Conservation (phyloP, 2,113 vertebrate species). For the Azemiops feae region DNA sequence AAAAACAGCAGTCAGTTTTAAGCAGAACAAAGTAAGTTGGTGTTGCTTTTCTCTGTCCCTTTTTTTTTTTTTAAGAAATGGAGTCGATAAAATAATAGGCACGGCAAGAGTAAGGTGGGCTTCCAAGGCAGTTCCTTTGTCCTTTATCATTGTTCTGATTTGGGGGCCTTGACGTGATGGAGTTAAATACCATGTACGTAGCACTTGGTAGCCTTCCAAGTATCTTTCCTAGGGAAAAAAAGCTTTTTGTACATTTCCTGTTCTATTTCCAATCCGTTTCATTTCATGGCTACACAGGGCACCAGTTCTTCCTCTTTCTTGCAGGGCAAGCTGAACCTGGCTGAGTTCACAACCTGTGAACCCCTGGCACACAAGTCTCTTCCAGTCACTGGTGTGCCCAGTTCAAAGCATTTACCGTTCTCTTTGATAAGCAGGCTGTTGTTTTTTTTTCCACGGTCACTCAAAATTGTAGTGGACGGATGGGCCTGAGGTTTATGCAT, state of each 20-base stretch:
- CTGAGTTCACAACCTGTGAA: background rate
- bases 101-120: background rate
- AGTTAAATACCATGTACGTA: background rate
- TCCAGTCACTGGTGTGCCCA: fast-evolving
- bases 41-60: background rate
- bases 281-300: background rate
- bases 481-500: background rate
- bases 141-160: background rate
- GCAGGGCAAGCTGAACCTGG: background rate
- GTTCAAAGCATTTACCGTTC: background rate
- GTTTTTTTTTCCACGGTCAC: background rate
- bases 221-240: background rate
- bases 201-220: background rate
- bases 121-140: background rate
- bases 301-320: background rate
- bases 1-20: constrained; percentile 28
- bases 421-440: background rate
- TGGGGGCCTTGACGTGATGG: background rate
- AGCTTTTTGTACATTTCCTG: background rate
- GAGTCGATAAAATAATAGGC: background rate
- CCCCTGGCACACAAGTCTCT: fast-evolving
- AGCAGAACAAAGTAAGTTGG: constrained; percentile 44
- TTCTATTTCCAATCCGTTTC: background rate
- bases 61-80: background rate
- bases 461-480: fast-evolving